Percentiles rank a stretch among this genome's conserved stretches.
phyloP scores from a whole-genome alignment of 2,113 vertebrate genomes.

The Paedocypris sp. region DNA sequence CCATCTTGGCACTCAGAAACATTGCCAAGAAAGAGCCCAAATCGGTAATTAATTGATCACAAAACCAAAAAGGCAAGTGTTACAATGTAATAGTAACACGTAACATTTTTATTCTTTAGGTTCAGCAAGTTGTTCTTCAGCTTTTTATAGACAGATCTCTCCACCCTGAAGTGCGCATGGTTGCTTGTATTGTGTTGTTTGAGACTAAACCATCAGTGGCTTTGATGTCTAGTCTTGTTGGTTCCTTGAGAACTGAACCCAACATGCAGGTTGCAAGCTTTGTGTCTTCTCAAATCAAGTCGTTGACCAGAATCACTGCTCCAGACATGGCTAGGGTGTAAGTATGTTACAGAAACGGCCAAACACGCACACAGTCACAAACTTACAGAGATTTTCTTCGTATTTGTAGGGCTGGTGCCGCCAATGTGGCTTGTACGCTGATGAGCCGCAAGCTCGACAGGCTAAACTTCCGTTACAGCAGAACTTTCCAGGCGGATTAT shows the following conservation, averaged over 20 bases:
- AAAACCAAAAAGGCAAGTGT: no score
- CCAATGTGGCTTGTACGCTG: slow-evolving; percentile 67
- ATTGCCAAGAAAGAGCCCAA: slow-evolving; percentile 63
- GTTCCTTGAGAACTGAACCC: slow-evolving; percentile 55
- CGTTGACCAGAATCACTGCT: slow-evolving; percentile 58
- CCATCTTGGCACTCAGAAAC: slow-evolving; percentile 67
- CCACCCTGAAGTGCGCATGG: slow-evolving; percentile 63
- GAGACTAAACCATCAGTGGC: slow-evolving; percentile 63
- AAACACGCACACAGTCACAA: background rate
- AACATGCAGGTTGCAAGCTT: slow-evolving; percentile 71
- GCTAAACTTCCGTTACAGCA: slow-evolving; percentile 63
- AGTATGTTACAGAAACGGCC: no score
- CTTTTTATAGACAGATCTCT: slow-evolving; percentile 60
- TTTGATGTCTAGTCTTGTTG: slow-evolving; percentile 59
- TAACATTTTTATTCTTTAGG: slow-evolving; percentile 45
- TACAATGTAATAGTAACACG: no score
- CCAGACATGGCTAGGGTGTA: slow-evolving; percentile 57
- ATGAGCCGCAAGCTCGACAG: slow-evolving; percentile 56
- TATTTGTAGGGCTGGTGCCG: slow-evolving; percentile 63
- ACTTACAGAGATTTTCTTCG: background rate
- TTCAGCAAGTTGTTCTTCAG: slow-evolving; percentile 65
- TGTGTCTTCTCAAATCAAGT: slow-evolving; percentile 69
- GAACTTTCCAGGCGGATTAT: slow-evolving; percentile 42
- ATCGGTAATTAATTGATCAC: slow-evolving; percentile 64
- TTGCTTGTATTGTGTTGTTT: slow-evolving; percentile 67